phyloP scores from a whole-genome alignment of 1,140 invertebrate genomes.

The Choristoneura fumiferana region DNA sequence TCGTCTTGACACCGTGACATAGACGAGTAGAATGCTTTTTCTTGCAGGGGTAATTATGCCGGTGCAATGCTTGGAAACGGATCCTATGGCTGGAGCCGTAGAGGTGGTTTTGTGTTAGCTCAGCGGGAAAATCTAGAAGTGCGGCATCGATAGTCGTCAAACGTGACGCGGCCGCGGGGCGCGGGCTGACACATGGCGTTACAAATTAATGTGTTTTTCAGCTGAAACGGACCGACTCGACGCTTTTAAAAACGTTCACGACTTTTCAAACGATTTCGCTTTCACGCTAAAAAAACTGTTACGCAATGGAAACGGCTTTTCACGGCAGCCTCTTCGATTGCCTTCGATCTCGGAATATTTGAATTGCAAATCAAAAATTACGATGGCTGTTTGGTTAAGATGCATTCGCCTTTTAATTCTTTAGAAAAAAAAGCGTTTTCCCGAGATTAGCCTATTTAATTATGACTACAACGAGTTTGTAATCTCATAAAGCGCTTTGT shows the following conservation, averaged over 20 bases:
- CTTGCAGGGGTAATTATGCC: slow-evolving; percentile 16
- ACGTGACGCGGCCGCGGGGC: not conserved
- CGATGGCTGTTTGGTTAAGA: not conserved
- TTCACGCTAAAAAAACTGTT: not conserved
- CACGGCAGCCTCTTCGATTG: not conserved
- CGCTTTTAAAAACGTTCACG: not conserved
- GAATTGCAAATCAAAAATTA: not conserved
- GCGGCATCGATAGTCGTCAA: not conserved
- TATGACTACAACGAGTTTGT: slow-evolving; percentile 5
- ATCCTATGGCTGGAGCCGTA: slow-evolving; percentile 12
- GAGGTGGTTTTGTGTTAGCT: slow-evolving; percentile 1
- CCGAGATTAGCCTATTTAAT: slow-evolving; percentile 8
- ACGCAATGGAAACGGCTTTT: not conserved
- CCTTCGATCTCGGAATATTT: not conserved
- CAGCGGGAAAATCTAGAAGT: slow-evolving; percentile 25
- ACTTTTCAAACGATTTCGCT: slow-evolving; percentile 7
- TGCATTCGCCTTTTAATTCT: not conserved
- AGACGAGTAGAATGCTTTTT: slow-evolving; percentile 22
- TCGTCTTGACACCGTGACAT: slow-evolving; percentile 58
- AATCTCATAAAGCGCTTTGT: not conserved
- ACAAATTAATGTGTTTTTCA: slow-evolving; percentile 11
- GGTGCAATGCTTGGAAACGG: not conserved
- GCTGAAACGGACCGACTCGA: not conserved
- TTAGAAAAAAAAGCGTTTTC: not conserved
- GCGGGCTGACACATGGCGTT: slow-evolving; percentile 1